phyloP scores from a whole-genome alignment of 2,888 invertebrate species.

The Coelogynopora nodosa region DNA sequence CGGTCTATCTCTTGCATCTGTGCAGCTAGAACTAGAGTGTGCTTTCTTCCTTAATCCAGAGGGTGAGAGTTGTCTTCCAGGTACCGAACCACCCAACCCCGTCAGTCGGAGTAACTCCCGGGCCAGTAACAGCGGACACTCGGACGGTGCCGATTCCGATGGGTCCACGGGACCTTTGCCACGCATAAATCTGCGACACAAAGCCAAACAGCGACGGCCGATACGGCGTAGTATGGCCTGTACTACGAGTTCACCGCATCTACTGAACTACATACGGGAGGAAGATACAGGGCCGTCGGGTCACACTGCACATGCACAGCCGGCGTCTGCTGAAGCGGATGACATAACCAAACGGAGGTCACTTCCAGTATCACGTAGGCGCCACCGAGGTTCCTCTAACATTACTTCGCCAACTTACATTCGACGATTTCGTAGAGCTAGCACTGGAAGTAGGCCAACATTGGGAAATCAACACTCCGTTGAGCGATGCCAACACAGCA shows the following conservation, averaged over 20 bases:
- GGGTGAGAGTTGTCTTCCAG: not conserved
- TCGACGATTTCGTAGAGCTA: not conserved
- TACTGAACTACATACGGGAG: not conserved
- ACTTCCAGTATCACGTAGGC: not conserved
- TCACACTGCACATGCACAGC: not conserved
- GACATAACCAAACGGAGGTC: not conserved
- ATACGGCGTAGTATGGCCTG: not conserved
- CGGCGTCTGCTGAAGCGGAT: not conserved
- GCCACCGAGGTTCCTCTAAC: not conserved
- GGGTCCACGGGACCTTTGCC: not conserved
- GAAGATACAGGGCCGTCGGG: not conserved
- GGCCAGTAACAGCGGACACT: slow-evolving; percentile 1
- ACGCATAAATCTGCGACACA: not conserved
- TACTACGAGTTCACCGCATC: slow-evolving; percentile 4
- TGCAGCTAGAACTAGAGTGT: slow-evolving; percentile 13
- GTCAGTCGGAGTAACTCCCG: not conserved
- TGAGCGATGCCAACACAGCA: not conserved
- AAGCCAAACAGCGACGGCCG: not conserved
- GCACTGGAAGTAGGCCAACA: not conserved
- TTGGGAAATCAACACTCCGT: not conserved
- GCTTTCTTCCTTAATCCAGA: not conserved
- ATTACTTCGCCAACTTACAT: slow-evolving; percentile 19
- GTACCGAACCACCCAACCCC: not conserved
- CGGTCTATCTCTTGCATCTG: not conserved
- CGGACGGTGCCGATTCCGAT: not conserved